Conservation (phyloP, 2,797 vertebrate species). For the Nyctibius grandis region DNA sequence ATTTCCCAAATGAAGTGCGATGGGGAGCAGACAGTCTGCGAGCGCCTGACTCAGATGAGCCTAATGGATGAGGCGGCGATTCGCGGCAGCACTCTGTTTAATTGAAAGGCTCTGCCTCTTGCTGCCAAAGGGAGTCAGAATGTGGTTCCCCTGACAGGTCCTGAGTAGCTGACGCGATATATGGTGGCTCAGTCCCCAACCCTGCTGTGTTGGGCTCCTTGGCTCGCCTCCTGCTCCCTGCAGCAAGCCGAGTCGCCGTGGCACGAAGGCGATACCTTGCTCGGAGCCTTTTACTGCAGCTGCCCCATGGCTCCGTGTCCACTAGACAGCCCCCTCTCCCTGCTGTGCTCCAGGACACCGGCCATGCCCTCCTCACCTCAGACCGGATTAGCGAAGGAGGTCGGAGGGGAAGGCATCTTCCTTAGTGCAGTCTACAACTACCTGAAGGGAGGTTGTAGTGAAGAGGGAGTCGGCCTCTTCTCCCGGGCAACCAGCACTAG, state of each 20-base stretch:
- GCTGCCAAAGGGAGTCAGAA: slow-evolving; percentile 29
- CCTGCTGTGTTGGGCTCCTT: not conserved
- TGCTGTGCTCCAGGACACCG: not conserved
- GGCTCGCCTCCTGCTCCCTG: slow-evolving; percentile 45
- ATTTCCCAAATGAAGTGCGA: slow-evolving; percentile 4
- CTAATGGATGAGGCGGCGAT: slow-evolving; percentile 49
- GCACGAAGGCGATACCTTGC: not conserved
- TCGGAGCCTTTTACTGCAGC: not conserved
- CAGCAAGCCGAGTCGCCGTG: not conserved
- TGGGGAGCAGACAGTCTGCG: not conserved
- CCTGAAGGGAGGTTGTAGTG: too few relatives aligned
- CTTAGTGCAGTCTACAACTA: too few relatives aligned
- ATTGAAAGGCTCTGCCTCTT: slow-evolving; percentile 29
- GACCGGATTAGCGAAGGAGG: not conserved
- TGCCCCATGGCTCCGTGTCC: accelerated
- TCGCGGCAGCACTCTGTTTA: slow-evolving; percentile 53
- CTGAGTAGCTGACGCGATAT: not conserved
- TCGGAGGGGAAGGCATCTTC: not conserved
- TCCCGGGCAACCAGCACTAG: too few relatives aligned
- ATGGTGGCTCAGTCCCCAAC: not conserved
- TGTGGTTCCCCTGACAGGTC: slow-evolving; percentile 2
- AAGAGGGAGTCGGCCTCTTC: too few relatives aligned
- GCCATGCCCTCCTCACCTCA: not conserved
- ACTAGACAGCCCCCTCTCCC: accelerated
- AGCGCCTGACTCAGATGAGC: slow-evolving; percentile 18